Evolutionary conservation across 2,797 vertebrate species (phyloP), one percentile per base, ranked within the genome.

Genomic region (Dromococcyx pavoninus): DNA sequence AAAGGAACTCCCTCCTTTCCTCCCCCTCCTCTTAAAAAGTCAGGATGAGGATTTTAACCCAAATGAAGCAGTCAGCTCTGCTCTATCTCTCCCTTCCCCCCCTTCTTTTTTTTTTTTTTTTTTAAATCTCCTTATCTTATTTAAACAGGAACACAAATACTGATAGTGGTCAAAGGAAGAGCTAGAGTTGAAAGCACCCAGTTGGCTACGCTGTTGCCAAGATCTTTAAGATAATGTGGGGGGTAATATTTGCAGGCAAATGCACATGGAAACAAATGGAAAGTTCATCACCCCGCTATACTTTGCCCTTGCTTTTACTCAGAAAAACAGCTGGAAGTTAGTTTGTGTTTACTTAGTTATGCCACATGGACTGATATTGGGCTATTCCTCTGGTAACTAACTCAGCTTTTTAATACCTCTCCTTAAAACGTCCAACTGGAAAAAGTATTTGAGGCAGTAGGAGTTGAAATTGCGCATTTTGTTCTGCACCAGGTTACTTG

Each of bases 121-220:
- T 51, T 41, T 4, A 2, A 51, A 37, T 46, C 41, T 46, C 35
- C 48, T 86, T 91, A 91, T 95, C 95, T 92, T 93, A 81, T 84
- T 94, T 92, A 91, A 72, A 93, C 89, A 89, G 72, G 41, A 94
- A 80, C 51, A 67, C 76, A 96, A 94, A 88, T 74, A 81, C 41
- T 87, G 88, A 91, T 91, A 85, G 61, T 46, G 60, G 81, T 73
- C 84, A 51, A 89, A 94, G 48, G 78, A 86, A 83, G 87, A 90
- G 61, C 79, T 43, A 41, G 50, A 48, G 30, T 74, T 69, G 89
- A 84, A 85, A 83, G 91, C 78, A 70, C 54, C 48, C 66, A 33
- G 64, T 10, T 86, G 89, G 46, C 64, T 89, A 22, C 61, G 60
- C 72, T 93, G 51, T 77, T 73, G 66, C 35, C 14, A 70, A 95